Percentiles rank a stretch among this genome's conserved stretches.
Conservation (phyloP, 2,113 vertebrate genomes). For the Carassius carassius region DNA sequence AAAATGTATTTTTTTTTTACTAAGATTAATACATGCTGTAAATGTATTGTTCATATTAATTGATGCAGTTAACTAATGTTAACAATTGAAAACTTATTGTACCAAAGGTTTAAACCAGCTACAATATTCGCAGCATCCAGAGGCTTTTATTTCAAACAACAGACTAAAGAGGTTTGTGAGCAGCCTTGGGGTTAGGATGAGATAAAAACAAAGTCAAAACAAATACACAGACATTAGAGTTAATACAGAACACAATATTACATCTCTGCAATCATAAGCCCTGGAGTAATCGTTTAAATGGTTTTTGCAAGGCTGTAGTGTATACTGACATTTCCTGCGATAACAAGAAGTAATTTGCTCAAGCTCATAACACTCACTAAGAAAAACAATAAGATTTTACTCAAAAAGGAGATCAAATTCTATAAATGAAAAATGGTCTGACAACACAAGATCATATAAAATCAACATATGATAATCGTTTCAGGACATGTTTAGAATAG, state of each 20-base stretch:
- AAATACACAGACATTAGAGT: slow-evolving; percentile 24
- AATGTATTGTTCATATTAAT: neutral
- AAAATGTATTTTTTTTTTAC: no score
- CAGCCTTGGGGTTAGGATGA: neutral
- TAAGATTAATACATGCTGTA: no score
- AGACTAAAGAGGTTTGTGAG: neutral
- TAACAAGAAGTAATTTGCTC: slow-evolving; percentile 32
- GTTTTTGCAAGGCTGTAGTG: slow-evolving; percentile 8
- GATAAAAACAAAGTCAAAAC: neutral
- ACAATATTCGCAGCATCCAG: neutral
- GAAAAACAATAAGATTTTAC: slow-evolving; percentile 4
- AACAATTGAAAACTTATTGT: neutral
- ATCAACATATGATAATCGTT: neutral
- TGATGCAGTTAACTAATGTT: neutral
- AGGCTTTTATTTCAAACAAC: neutral
- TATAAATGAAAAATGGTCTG: neutral
- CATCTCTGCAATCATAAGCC: slow-evolving; percentile 21
- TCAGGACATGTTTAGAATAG: no score
- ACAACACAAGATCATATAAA: neutral
- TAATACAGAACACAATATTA: slow-evolving; percentile 43
- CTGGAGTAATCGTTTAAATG: neutral
- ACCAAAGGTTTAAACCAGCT: neutral
- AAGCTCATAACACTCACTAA: slow-evolving; percentile 8
- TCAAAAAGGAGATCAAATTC: neutral
- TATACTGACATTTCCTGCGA: neutral